Evolutionary conservation across 1,140 invertebrate genomes (phyloP).

Genomic region (Drosophila prosaltans): DNA sequence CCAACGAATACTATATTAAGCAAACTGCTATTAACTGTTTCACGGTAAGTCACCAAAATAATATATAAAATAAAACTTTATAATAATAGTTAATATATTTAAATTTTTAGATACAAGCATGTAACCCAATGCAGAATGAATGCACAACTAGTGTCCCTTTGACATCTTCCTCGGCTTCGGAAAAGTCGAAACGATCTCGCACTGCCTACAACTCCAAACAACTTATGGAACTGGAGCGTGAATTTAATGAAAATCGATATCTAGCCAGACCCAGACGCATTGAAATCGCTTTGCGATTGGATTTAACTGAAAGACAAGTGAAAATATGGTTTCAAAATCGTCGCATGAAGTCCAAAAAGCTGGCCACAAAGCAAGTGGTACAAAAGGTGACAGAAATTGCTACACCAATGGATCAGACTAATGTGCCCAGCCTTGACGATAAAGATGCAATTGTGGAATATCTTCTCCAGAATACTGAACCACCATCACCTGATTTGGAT

Average conservation of each 20-base stretch:
- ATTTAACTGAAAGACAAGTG: constrained; percentile 92
- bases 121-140: constrained; percentile 2
- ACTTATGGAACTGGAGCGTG: constrained; percentile 86
- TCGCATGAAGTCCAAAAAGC: constrained; percentile 74
- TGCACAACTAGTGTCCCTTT: neutral
- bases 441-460: constrained; percentile 61
- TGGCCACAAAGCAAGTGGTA: constrained; percentile 26
- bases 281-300: constrained; percentile 89
- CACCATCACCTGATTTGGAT: neutral
- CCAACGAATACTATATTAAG: constrained; percentile 19
- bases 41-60: constrained; percentile 20
- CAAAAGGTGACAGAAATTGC: neutral
- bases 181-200: constrained; percentile 83
- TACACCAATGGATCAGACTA: neutral
- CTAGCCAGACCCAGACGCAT: constrained; percentile 91
- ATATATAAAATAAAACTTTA: neutral
- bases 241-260: constrained; percentile 87
- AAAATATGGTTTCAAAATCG: constrained; percentile 91
- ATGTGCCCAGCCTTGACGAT: constrained; percentile 11
- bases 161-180: neutral
- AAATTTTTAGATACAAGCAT: constrained; percentile 18
- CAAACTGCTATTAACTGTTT: constrained; percentile 10
- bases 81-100: neutral
- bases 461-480: constrained; percentile 31
- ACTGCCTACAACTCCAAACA: constrained; percentile 93